These are phyloP conservation scores for Todiramphus chloris DNA, from an alignment of 2,113 vertebrate genomes.

Conservation along the genomic window DNA sequence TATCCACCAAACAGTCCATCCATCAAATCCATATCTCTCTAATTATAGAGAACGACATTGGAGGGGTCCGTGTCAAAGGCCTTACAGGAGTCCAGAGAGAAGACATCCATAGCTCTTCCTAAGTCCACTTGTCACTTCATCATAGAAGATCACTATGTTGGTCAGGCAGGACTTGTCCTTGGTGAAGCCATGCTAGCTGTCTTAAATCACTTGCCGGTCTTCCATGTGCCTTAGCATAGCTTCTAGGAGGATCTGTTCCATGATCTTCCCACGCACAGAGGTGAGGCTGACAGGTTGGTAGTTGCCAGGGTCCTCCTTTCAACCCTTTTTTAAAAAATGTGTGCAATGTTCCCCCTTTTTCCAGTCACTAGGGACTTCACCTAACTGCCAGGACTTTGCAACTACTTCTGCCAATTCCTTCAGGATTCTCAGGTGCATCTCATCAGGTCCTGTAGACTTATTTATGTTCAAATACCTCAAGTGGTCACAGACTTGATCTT, in stretches of 20 bases:
- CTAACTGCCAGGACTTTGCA: neutral
- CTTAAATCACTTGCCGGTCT: neutral
- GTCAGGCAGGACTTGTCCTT: no score
- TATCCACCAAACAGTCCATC: neutral
- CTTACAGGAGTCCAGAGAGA: no score
- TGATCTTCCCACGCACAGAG: no score
- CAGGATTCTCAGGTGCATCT: neutral
- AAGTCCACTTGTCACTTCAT: no score
- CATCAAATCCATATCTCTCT: neutral
- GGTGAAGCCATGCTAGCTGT: no score
- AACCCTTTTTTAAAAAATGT: neutral
- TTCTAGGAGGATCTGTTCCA: neutral
- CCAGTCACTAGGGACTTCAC: neutral
- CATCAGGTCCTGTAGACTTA: neutral
- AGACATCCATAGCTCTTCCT: no score
- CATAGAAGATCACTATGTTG: no score
- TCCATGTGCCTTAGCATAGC: neutral
- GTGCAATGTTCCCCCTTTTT: neutral
- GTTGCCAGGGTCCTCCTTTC: neutral
- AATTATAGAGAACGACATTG: neutral
- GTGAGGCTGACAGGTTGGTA: no score
- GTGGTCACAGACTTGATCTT: neutral
- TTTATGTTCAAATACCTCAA: neutral
- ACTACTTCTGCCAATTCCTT: neutral
- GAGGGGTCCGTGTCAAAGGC: no score